Percentiles rank a stretch among this genome's conserved stretches.
Evolutionary conservation across 1,140 invertebrate species (phyloP).

Genomic region (Doryteuthis pealeii): DNA sequence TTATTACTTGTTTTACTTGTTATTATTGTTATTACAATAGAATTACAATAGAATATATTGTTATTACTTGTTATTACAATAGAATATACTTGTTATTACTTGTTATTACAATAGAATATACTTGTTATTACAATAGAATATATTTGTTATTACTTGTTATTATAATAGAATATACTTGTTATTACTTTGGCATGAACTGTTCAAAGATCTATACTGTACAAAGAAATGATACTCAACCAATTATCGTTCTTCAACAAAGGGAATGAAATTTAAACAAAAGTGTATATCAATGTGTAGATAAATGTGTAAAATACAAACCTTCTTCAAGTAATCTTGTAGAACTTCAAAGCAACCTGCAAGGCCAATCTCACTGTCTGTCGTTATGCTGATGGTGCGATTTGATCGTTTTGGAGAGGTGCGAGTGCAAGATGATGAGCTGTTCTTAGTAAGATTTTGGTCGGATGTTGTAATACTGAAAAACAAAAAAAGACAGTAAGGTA

Average conservation of each 20-base stretch:
- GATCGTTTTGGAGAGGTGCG: slow-evolving; percentile 2
- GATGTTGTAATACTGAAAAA: slow-evolving; percentile 20
- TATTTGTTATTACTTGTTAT: no score
- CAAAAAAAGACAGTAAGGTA: no score
- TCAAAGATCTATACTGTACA: background rate
- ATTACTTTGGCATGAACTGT: background rate
- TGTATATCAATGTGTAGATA: no score
- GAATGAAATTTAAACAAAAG: background rate
- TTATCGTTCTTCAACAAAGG: background rate
- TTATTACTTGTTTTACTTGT: no score
- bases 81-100: no score
- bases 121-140: no score
- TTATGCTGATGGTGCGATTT: background rate
- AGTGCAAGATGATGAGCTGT: background rate
- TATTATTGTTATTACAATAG: no score
- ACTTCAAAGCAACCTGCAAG: slow-evolving; percentile 25
- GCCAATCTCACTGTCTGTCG: slow-evolving; percentile 23
- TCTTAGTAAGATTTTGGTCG: slow-evolving; percentile 1
- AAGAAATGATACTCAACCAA: background rate
- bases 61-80: no score
- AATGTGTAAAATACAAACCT: no score
- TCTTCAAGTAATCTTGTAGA: slow-evolving; percentile 42
- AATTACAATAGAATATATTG: no score
- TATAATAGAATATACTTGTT: background rate
- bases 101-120: no score